Evolutionary conservation across 2,888 invertebrate species (phyloP), one percentile per base, ranked within the genome.

Genomic region (Lysandra coridon): DNA sequence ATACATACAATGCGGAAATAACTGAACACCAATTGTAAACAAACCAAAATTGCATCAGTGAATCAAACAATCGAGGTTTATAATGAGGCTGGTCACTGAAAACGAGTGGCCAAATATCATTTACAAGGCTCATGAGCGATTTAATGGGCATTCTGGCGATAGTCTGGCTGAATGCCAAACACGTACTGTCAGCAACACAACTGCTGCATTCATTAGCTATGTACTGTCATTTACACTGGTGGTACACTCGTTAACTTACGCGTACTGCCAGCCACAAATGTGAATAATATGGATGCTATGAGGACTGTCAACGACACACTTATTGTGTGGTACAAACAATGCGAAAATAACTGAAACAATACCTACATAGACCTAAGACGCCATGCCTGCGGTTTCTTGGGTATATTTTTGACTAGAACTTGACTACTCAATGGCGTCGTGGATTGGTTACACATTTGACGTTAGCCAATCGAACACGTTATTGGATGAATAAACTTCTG

Each of bases 81-180:
- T 44, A 49, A 44, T 44, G 44, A 23, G 12, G 44, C 40, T n/a
- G 5, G n/a, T n/a, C 44, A 49, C 44, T 75, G 75, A 75, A 75
- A 75, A 69, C 69, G 69, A 69, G 33, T 69, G 33, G 33, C 14
- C 69, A 37, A 69, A 69, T 69, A 69, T 69, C 75, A 12, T 75
- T 75, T 75, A 30, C 33, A 69, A 37, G 33, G 75, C 75, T 75
- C 75, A 33, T 76, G 33, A 76, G 57, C 57, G 53, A 75, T 80
- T 80, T 79, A 79, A 74, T 78, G 78, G 73, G 57, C 75, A 30
- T 64, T 73, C 57, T 76, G 76, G 53, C 80, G 76, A 78, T 78
- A 75, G 53, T 78, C 64, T 81, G 84, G 84, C 83, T 37, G 33
- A 2, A 37, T 62, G 81, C 83, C 83, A 84, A 83, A n/a, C 62